Base-by-base conservation (phyloP, 2,113 vertebrate species). In the Oryzias melastigma region DNA sequence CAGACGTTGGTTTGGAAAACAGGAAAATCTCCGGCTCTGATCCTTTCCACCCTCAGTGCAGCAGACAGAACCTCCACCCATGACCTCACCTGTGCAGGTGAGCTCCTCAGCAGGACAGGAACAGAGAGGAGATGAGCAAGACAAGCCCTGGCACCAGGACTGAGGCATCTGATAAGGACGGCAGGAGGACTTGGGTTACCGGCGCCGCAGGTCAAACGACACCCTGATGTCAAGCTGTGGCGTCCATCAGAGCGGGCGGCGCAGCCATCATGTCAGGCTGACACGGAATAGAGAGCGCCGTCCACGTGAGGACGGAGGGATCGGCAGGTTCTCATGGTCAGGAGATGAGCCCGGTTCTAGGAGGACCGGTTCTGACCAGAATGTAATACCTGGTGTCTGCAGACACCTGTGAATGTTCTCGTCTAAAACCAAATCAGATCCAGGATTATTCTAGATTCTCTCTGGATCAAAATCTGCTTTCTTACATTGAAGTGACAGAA, bases 111-210 rank as follows among this genome's bases (percentile, higher is more conserved):
- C 35, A 12, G 35, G 35, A 35, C 8, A 35, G 35, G 35, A 29
- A 69, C 55, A 52, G 56, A 51, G 22, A 73, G 57, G 60, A 75
- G 81, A 81, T 43, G 71, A 75, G 54, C 69, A 14, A 53, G 46
- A 54, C 57, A 12, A 66, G 71, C 67, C 75, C 61, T 58, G 80
- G 69, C 68, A 48, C 42, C n/a, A 1, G 52, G 73, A 58, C 78
- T 44, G 67, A 48, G 18, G 52, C 62, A 55, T 70, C 75, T 58
- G 84, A 87, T 87, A 88, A 87, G 86, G 62, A 52, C 7, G 52
- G 52, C 70, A 62, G 69, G 71, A 62, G 78, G 83, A 85, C 83
- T 87, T 82, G 18, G 76, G 85, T 83, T 86, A 88, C 87, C 65
- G 62, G 24, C 53, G 15, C 77, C 58, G 52, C 78, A 59, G 84